Conservation (phyloP, 1,140 invertebrate genomes). For the Wiebesia pumilae region DNA sequence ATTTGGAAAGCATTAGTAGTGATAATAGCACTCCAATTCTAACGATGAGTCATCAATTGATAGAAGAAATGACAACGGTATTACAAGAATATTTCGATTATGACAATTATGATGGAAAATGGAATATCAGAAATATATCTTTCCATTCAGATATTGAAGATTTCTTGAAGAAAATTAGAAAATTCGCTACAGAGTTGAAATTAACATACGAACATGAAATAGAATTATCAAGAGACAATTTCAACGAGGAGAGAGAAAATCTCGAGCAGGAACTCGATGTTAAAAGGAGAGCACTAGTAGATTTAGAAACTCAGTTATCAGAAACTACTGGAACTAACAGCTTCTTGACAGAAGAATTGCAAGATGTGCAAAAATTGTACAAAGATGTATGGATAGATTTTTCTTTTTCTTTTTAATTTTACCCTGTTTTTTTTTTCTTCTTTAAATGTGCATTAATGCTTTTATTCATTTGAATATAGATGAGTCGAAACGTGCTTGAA, state of each 20-base stretch:
- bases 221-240: conserved; percentile 54
- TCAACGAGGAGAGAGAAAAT: conserved; percentile 60
- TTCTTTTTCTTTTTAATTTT: conserved; percentile 8
- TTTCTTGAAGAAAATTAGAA: conserved; percentile 52
- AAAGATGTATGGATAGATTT: conserved; percentile 56
- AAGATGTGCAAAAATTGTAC: conserved; percentile 59
- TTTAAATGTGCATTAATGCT: conserved; percentile 9
- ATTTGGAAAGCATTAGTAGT: conserved; percentile 46
- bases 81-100: conserved; percentile 48
- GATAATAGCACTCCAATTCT: not conserved
- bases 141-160: conserved; percentile 57
- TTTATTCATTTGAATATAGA: conserved; percentile 49
- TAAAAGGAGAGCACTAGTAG: conserved; percentile 52
- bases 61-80: conserved; percentile 30
- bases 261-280: conserved; percentile 57
- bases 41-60: conserved; percentile 10
- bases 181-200: conserved; percentile 53
- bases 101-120: conserved; percentile 44
- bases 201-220: conserved; percentile 52
- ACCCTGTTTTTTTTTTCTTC: not conserved
- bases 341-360: conserved; percentile 59
- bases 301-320: conserved; percentile 57
- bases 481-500: conserved; percentile 53
- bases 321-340: conserved; percentile 57
- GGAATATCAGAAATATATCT: conserved; percentile 36